Evolutionary conservation across 2,113 vertebrate species (phyloP), one percentile per base, ranked within the genome.

Genomic region (Microtus richardsoni): DNA sequence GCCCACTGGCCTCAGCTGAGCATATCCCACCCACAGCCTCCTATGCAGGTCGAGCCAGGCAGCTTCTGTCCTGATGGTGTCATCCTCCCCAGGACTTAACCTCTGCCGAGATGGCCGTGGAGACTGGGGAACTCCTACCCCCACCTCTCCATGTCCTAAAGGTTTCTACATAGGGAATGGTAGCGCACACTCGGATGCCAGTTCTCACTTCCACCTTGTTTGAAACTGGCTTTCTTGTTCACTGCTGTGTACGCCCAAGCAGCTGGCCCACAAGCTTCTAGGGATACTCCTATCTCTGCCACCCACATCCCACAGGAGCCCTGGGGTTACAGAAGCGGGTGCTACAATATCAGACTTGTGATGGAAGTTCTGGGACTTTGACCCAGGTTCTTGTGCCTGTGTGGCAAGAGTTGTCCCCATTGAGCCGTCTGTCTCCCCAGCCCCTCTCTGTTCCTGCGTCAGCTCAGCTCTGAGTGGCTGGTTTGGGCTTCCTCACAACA

Each of bases 401-500:
- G 36, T 60, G 52, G 36, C 52, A 7, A 82, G 44, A 8, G 9
- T 39, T 41, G 41, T 17, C 6, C 54, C 60, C 39, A 28, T 22
- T 83, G 79, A 62, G n/a, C 24, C 14, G 4, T 30, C 62, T 47
- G 7, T 68, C 14, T 66, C 41, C 12, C 58, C 41, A 44, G 36
- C 21, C 54, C 5, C 54, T 58, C 54, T 21, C 19, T 58, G 4
- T 58, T 58, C 54, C 54, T n/a, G 33, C 6, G 11, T 58, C 79
- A 39, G 33, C 54, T 58, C 79, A 39, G 33, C 54, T 58, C 79
- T 60, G 24, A 62, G 9, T 4, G 36, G 36, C 79, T 82, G 52
- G 22, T 80, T 21, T n/a, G 78, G 78, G 74, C 88, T 91, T 91
- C 91, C 79, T 88, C 73, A 3, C 78, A 60, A 30, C 85, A 62